phyloP scores from a whole-genome alignment of 1,140 invertebrate genomes.

The Trinorchestia longiramus region DNA sequence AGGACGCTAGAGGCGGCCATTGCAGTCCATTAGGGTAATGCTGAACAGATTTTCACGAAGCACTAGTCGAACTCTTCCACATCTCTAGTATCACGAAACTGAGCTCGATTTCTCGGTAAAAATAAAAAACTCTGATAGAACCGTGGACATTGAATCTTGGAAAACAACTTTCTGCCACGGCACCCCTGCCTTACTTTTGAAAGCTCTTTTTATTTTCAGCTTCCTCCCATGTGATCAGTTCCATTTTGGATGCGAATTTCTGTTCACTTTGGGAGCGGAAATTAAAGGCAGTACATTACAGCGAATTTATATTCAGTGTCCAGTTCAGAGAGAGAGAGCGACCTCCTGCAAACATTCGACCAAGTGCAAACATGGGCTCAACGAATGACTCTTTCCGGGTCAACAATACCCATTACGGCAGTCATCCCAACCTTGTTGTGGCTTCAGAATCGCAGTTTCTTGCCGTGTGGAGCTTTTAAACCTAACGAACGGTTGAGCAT shows the following conservation, averaged over 20 bases:
- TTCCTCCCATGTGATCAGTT: neutral
- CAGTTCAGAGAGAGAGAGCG: neutral
- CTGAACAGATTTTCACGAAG: neutral
- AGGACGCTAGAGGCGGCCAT: neutral
- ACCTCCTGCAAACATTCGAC: neutral
- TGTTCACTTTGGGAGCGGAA: neutral
- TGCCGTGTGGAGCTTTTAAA: neutral
- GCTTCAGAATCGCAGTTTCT: neutral
- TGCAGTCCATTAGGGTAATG: neutral
- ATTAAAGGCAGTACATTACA: neutral
- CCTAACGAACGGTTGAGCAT: slow-evolving; percentile 6
- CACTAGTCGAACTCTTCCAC: neutral
- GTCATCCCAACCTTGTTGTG: neutral
- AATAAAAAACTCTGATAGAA: neutral
- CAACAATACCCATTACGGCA: neutral
- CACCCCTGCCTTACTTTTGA: neutral
- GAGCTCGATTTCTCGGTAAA: neutral
- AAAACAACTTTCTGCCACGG: neutral
- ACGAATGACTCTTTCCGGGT: neutral
- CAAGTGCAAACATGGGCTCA: neutral
- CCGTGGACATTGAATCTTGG: neutral
- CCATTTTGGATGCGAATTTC: neutral
- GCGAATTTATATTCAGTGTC: neutral
- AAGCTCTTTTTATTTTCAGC: neutral
- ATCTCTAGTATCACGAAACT: neutral